phyloP scores from a whole-genome alignment of 2,888 invertebrate species.

The Epirrhoe tristata region DNA sequence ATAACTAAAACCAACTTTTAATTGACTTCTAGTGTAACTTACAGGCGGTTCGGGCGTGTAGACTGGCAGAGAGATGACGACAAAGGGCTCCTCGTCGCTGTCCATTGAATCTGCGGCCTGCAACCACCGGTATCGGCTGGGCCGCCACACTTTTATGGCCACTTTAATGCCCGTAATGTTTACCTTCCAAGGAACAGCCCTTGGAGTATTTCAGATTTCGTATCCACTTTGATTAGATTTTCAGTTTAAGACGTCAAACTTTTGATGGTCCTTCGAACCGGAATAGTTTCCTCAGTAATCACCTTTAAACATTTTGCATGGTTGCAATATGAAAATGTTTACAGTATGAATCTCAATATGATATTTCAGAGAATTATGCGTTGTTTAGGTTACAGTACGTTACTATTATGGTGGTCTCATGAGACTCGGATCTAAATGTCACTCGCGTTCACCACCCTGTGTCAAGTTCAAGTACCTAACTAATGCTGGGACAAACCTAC shows the following conservation, averaged over 20 bases:
- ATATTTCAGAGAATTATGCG: neutral
- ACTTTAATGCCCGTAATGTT: constrained; percentile 28
- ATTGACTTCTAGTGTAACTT: constrained; percentile 51
- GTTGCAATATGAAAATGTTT: neutral
- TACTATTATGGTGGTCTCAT: constrained; percentile 6
- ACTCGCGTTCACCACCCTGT: constrained; percentile 56
- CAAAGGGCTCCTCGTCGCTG: constrained; percentile 89
- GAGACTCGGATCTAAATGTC: constrained; percentile 46
- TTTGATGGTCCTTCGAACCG: neutral
- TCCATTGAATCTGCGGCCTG: constrained; percentile 81
- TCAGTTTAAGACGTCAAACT: neutral
- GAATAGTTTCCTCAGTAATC: neutral
- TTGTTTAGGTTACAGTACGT: constrained; percentile 16
- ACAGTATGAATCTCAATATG: neutral
- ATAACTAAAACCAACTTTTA: no score
- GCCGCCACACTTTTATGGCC: constrained; percentile 76
- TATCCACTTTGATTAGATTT: constrained; percentile 10
- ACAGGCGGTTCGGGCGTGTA: constrained; percentile 81
- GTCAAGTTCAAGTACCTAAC: constrained; percentile 79
- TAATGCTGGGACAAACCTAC: constrained; percentile 44
- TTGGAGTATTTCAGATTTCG: constrained; percentile 13
- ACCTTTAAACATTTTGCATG: neutral
- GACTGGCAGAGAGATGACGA: constrained; percentile 88
- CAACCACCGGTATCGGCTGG: constrained; percentile 78
- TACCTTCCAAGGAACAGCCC: constrained; percentile 7